Conservation (phyloP, 2,797 vertebrate genomes). For the Pagetopsis macropterus region DNA sequence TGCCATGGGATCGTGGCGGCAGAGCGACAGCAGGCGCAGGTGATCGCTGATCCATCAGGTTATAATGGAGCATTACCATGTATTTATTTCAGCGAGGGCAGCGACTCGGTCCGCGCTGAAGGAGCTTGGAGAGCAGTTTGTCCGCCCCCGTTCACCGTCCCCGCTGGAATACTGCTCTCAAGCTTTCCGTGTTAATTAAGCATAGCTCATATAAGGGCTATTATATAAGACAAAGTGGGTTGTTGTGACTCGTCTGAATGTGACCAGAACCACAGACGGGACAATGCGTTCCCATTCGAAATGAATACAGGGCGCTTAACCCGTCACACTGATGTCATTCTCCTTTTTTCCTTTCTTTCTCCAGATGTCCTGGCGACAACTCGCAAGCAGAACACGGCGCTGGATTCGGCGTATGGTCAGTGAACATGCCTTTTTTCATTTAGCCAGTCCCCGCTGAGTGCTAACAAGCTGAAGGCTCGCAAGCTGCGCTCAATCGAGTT, state of each 20-base stretch:
- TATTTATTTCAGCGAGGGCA: constrained; percentile 40
- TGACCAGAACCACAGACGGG: constrained; percentile 22
- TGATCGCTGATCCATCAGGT: constrained; percentile 20
- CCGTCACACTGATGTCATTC: not conserved
- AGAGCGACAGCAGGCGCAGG: constrained; percentile 5
- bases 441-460: not conserved
- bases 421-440: constrained; percentile 48
- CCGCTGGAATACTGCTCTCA: constrained; percentile 38
- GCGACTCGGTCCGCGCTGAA: constrained; percentile 18
- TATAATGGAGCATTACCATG: constrained; percentile 10
- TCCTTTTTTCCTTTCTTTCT: constrained; percentile 36
- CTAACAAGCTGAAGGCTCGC: not conserved
- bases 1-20: constrained; percentile 23
- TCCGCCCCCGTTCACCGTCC: constrained; percentile 18
- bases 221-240: constrained; percentile 20
- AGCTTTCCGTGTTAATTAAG: constrained; percentile 54
- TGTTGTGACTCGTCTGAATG: constrained; percentile 26
- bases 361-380: constrained; percentile 87
- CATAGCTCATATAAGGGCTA: constrained; percentile 26
- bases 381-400: constrained; percentile 85
- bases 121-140: constrained; percentile 36
- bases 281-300: constrained; percentile 7
- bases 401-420: constrained; percentile 91
- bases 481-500: not conserved
- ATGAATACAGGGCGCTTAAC: not conserved